Evolutionary conservation across 2,113 vertebrate genomes (phyloP).

Genomic region (Cranoglanis bouderius): DNA sequence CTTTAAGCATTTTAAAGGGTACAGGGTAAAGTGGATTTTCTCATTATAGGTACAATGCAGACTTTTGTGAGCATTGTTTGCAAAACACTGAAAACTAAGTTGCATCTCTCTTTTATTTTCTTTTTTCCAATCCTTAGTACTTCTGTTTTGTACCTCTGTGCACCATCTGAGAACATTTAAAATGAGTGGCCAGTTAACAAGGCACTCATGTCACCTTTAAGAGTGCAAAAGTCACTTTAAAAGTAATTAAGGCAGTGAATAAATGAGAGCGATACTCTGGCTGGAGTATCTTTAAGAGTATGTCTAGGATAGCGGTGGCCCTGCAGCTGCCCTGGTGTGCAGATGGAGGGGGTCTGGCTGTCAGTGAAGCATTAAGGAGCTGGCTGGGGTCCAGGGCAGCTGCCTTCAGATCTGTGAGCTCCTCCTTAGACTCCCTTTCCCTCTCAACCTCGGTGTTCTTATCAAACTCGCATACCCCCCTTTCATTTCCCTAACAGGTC

Average conservation of each 20-base stretch:
- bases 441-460: slow-evolving; percentile 47
- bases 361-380: slow-evolving; percentile 31
- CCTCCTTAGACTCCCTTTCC: slow-evolving; percentile 20
- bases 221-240: slow-evolving; percentile 9
- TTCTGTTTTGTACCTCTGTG: neutral
- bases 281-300: neutral
- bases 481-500: slow-evolving; percentile 54
- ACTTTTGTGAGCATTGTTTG: neutral
- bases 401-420: slow-evolving; percentile 46
- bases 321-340: slow-evolving; percentile 21
- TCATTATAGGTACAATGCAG: neutral
- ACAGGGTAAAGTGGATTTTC: neutral
- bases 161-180: slow-evolving; percentile 17
- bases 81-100: slow-evolving; percentile 1
- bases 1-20: neutral
- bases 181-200: neutral
- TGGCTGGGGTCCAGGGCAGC: slow-evolving; percentile 52
- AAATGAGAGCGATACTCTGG: neutral
- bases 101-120: neutral
- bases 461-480: slow-evolving; percentile 33
- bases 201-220: slow-evolving; percentile 8
- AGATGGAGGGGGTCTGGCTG: slow-evolving; percentile 36
- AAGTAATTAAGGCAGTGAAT: slow-evolving; percentile 5
- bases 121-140: neutral
- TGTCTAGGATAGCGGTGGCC: slow-evolving; percentile 15